Conservation (phyloP, 2,797 vertebrate genomes). For the Pangasius djambal region DNA sequence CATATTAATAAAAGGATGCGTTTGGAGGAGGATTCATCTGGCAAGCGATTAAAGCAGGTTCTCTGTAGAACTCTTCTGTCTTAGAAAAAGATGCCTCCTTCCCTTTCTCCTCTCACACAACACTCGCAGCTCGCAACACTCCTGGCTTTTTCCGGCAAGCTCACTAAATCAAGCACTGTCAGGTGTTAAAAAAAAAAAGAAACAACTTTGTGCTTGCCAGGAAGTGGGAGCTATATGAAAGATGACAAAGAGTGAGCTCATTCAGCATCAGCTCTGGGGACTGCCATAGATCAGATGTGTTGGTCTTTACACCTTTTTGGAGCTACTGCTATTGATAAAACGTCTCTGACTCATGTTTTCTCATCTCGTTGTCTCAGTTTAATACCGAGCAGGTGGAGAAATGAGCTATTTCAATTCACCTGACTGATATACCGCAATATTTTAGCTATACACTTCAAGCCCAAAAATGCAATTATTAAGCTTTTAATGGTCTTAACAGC, state of each 20-base stretch:
- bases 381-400: slow-evolving; percentile 35
- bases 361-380: slow-evolving; percentile 35
- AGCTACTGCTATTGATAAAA: slow-evolving; percentile 44
- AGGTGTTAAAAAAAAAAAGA: slow-evolving; percentile 22
- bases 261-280: slow-evolving; percentile 15
- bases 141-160: slow-evolving; percentile 15
- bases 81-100: slow-evolving; percentile 42
- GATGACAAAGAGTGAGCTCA: slow-evolving; percentile 10
- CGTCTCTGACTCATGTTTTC: slow-evolving; percentile 51
- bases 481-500: too few relatives aligned
- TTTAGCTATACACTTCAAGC: neutral
- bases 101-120: slow-evolving; percentile 26
- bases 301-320: slow-evolving; percentile 32
- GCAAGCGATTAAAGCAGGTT: slow-evolving; percentile 70
- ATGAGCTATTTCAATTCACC: slow-evolving; percentile 39
- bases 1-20: slow-evolving; percentile 64
- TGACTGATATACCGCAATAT: slow-evolving; percentile 10
- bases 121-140: slow-evolving; percentile 24
- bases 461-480: too few relatives aligned
- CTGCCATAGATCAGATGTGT: slow-evolving; percentile 16
- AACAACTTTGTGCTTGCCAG: neutral
- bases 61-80: slow-evolving; percentile 38
- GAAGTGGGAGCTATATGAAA: neutral
- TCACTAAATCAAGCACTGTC: slow-evolving; percentile 36
- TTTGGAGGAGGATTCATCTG: slow-evolving; percentile 55